These are phyloP conservation scores for Trilocha varians DNA, from an alignment of 2,888 invertebrate genomes.

Conservation along the genomic window DNA sequence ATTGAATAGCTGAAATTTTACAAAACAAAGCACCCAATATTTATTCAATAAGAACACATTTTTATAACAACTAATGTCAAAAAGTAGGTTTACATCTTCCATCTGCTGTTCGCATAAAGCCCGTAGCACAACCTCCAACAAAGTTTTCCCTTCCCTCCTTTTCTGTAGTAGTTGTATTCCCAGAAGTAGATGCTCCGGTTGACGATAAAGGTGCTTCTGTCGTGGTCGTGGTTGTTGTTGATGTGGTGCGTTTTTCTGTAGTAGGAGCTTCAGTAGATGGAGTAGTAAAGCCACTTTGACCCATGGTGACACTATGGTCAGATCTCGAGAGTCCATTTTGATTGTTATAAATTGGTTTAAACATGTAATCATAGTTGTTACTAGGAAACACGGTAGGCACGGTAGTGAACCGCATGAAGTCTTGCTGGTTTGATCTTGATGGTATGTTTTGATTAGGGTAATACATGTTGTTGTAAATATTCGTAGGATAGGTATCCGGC, in stretches of 20 bases:
- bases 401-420: neutral
- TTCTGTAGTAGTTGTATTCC: slow-evolving; percentile 13
- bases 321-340: too few species aligned
- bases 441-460: neutral
- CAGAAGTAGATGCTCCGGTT: slow-evolving; percentile 10
- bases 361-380: too few species aligned
- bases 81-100: slow-evolving; percentile 47
- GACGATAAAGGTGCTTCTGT: slow-evolving; percentile 10
- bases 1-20: neutral
- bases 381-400: too few species aligned
- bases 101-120: slow-evolving; percentile 41
- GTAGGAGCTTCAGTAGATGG: too few species aligned
- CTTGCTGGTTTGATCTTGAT: neutral
- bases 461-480: too few species aligned
- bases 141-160: slow-evolving; percentile 47
- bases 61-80: slow-evolving; percentile 6
- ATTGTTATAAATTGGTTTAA: too few species aligned
- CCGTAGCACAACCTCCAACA: slow-evolving; percentile 35
- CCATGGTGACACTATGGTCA: too few species aligned
- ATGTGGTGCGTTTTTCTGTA: too few species aligned
- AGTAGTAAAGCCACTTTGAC: too few species aligned
- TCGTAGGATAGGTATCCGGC: too few species aligned
- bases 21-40: neutral
- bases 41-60: too few species aligned
- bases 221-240: slow-evolving; percentile 6